Evolutionary conservation across 2,888 invertebrate species (phyloP), one percentile per base, ranked within the genome.

Genomic region (Itoplectis maculator): DNA sequence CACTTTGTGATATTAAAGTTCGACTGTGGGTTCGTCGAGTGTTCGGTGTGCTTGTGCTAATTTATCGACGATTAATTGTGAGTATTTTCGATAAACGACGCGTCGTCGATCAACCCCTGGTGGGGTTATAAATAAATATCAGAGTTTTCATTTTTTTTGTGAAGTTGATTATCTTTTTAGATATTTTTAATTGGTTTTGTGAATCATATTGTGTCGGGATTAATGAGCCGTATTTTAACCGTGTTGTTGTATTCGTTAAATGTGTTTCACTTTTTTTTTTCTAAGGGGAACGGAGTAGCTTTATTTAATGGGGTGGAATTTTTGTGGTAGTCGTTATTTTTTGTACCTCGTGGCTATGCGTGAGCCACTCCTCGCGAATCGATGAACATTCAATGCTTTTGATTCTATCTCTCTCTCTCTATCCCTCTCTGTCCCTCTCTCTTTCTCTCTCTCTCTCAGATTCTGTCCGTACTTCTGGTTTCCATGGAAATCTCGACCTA

Each of bases 401-500:
- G 72, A 70, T 85, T 80, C 61, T 56, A 78, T 84, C 82, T 61
- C 49, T 74, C 35, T 29, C 9, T 66, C 35, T 63, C 70, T 70
- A 70, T 29, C 29, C 5, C 29, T 5, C 29, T 29, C 5, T 29
- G 3, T 29, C 29, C 29, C 29, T 29, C 29, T 29, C 82, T 61
- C 49, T 74, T 20, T 29, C 9, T 66, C 42, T 63, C 70, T 70
- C 75, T 29, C 29, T 29, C 29, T 29, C 35, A 37, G 29, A 72
- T 79, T 72, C 45, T 66, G 66, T 51, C 66, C 75, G 35, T 49
- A 66, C 65, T 78, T 70, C 68, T 61, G 84, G 85, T 85, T 85
- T 81, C 85, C 85, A 85, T 85, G 85, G 85, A 76, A 81, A 85
- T 85, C 79, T 79, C 72, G 49, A 66, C 79, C 79, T 72, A 59